Conservation (phyloP, 2,797 vertebrate genomes). For the Gymnoscopelus microlampas region DNA sequence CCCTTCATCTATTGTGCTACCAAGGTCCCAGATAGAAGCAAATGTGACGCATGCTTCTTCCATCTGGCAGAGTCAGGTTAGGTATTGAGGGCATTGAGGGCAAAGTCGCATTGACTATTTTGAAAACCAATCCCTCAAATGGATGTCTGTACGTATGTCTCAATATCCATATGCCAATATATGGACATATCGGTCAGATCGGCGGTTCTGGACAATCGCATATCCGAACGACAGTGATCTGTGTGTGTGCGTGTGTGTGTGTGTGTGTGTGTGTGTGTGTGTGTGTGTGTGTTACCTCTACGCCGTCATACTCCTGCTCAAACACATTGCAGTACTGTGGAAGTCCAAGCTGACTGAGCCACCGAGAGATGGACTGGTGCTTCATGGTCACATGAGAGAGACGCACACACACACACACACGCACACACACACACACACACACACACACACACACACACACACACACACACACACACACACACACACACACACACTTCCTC, state of each 20-base stretch:
- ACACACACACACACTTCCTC: not conserved
- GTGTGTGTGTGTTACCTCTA: slow-evolving; percentile 76
- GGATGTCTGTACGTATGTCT: too few relatives aligned
- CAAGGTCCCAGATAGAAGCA: too few relatives aligned
- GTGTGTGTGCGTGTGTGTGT: not conserved
- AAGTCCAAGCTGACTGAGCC: slow-evolving; percentile 83
- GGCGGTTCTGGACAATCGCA: too few relatives aligned
- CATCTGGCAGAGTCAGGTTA: too few relatives aligned
- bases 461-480: not conserved
- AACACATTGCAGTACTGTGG: slow-evolving; percentile 80
- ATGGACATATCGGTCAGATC: too few relatives aligned
- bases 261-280: not conserved
- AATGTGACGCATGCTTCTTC: too few relatives aligned
- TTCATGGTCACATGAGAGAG: slow-evolving; percentile 70
- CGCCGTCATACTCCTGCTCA: slow-evolving; percentile 81
- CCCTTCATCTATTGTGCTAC: too few relatives aligned
- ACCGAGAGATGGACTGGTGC: slow-evolving; percentile 82
- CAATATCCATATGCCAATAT: too few relatives aligned
- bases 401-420: slow-evolving; percentile 10
- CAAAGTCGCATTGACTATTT: too few relatives aligned
- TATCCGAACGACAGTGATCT: too few relatives aligned
- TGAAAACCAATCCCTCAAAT: too few relatives aligned
- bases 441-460: not conserved
- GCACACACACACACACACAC: not conserved
- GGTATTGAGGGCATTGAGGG: too few relatives aligned